Evolutionary conservation across 2,113 vertebrate genomes (phyloP).

Genomic region (human): DNA sequence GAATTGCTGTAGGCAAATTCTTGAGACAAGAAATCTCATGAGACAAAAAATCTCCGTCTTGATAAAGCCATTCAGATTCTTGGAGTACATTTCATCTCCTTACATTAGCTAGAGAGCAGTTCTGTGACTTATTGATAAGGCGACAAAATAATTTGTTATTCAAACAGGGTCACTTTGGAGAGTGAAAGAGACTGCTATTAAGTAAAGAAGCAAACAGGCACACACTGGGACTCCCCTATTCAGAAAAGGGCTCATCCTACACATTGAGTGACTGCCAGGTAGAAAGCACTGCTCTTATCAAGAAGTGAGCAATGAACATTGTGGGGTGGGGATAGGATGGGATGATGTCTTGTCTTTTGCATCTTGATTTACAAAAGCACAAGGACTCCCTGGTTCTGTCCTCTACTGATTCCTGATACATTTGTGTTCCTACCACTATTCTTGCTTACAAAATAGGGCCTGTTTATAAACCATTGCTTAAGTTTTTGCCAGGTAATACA

Average conservation of each 20-base stretch:
- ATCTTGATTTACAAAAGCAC: background rate
- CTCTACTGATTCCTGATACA: background rate
- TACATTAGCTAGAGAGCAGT: background rate
- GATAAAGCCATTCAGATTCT: background rate
- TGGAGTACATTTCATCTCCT: background rate
- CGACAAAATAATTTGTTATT: background rate
- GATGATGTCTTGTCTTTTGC: background rate
- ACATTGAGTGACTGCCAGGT: background rate
- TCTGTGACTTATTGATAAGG: background rate
- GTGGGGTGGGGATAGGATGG: rapidly evolving
- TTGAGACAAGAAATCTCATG: background rate
- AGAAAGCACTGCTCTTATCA: background rate
- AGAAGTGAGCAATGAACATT: background rate
- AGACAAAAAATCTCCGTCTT: background rate
- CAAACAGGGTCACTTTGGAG: background rate
- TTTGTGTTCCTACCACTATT: background rate
- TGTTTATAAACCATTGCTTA: background rate
- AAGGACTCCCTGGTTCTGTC: background rate
- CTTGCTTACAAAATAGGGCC: background rate
- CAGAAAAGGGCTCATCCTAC: background rate
- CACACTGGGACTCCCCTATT: background rate
- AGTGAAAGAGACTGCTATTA: background rate
- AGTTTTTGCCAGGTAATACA: background rate
- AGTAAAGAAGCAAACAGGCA: background rate
- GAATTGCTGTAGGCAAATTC: background rate